Percentiles rank a stretch among this genome's conserved stretches.
Conservation (phyloP, 2,888 invertebrate genomes). For the Philereme vetulata region DNA sequence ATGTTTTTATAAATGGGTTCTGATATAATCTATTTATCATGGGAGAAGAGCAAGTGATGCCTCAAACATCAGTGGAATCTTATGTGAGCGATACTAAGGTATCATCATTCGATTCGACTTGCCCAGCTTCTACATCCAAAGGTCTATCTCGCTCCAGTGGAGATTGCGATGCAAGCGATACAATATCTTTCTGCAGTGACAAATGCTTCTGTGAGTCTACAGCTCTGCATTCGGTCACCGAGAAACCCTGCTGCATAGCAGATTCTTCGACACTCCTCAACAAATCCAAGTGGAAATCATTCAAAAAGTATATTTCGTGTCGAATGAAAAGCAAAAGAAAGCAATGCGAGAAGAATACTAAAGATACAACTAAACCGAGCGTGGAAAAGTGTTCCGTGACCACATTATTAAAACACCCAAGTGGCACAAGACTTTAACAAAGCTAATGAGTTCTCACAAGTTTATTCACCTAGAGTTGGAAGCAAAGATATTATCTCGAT, state of each 20-base stretch:
- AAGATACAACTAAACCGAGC: slow-evolving; percentile 29
- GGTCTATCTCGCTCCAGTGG: slow-evolving; percentile 59
- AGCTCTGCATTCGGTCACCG: slow-evolving; percentile 39
- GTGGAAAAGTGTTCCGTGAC: slow-evolving; percentile 12
- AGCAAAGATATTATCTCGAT: not conserved
- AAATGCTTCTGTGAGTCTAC: slow-evolving; percentile 54
- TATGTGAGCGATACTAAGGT: slow-evolving; percentile 34
- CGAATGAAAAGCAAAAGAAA: slow-evolving; percentile 45
- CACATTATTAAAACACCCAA: slow-evolving; percentile 13
- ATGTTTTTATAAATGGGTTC: slow-evolving; percentile 18
- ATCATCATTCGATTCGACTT: slow-evolving; percentile 49
- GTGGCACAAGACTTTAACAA: slow-evolving; percentile 6
- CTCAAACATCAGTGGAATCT: slow-evolving; percentile 25
- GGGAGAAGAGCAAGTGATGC: slow-evolving; percentile 30
- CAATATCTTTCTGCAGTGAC: slow-evolving; percentile 46
- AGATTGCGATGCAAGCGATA: slow-evolving; percentile 51
- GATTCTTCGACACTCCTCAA: slow-evolving; percentile 56
- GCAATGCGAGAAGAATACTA: slow-evolving; percentile 30
- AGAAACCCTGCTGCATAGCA: slow-evolving; percentile 58
- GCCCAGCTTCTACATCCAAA: slow-evolving; percentile 64
- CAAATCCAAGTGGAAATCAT: slow-evolving; percentile 58
- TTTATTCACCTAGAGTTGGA: slow-evolving; percentile 20
- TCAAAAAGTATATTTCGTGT: slow-evolving; percentile 52
- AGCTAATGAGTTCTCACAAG: slow-evolving; percentile 31
- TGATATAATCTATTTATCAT: slow-evolving; percentile 19